Percentiles rank a stretch among this genome's conserved stretches.
These are phyloP conservation scores for Pteria penguin DNA, from an alignment of 2,888 invertebrate species.

Conservation along the genomic window DNA sequence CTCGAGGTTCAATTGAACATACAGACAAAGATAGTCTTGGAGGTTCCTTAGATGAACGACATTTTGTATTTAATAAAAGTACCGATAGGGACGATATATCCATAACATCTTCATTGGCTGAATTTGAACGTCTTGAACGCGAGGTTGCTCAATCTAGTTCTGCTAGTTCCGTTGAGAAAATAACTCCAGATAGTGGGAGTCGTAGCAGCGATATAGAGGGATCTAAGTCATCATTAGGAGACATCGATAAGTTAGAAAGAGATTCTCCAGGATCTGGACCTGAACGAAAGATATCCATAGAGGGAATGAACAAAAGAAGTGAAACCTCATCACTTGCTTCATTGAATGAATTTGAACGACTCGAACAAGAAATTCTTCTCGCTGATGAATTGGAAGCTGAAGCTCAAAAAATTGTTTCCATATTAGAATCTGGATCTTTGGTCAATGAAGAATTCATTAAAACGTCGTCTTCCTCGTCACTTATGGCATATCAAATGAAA, in stretches of 20 bases:
- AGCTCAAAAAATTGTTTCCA: constrained; percentile 78
- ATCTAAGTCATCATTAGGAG: constrained; percentile 87
- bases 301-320: constrained; percentile 68
- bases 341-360: constrained; percentile 77
- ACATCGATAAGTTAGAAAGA: constrained; percentile 94
- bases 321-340: constrained; percentile 76
- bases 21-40: constrained; percentile 84
- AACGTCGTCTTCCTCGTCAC: neutral
- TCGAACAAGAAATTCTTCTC: constrained; percentile 73
- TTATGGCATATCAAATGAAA: constrained; percentile 42
- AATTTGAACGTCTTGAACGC: constrained; percentile 94
- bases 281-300: constrained; percentile 77
- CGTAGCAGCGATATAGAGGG: constrained; percentile 71
- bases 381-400: constrained; percentile 78
- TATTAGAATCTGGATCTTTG: constrained; percentile 76
- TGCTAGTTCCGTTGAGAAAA: constrained; percentile 86
- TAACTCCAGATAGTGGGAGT: constrained; percentile 66
- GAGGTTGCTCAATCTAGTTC: constrained; percentile 83
- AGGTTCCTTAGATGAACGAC: constrained; percentile 71
- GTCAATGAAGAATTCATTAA: constrained; percentile 47
- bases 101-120: constrained; percentile 91
- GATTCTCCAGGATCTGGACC: constrained; percentile 81
- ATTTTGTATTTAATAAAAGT: constrained; percentile 82
- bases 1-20: constrained; percentile 66
- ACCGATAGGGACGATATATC: constrained; percentile 94